Conservation (phyloP, 2,797 vertebrate genomes). For the Artibeus jamaicensis region DNA sequence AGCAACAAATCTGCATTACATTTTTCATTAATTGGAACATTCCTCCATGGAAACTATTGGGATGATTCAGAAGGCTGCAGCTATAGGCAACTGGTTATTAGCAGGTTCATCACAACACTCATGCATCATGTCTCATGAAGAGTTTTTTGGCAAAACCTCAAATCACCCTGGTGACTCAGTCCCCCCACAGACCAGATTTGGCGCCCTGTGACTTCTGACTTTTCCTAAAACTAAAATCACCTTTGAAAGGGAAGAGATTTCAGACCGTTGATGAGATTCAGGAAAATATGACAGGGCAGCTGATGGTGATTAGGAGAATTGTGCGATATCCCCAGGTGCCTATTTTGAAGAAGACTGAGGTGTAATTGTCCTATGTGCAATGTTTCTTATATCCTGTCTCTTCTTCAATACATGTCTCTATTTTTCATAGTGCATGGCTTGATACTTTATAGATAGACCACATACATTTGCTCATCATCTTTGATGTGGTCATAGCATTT, state of each 20-base stretch:
- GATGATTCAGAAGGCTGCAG: not conserved
- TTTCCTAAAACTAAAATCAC: not conserved
- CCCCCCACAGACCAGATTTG: not conserved
- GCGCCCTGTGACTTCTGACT: not conserved
- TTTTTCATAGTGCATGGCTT: not conserved
- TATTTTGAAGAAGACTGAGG: not conserved
- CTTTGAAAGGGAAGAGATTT: not conserved
- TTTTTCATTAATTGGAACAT: not conserved
- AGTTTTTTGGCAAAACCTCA: not conserved
- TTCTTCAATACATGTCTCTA: not conserved
- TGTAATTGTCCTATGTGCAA: not conserved
- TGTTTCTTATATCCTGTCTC: not conserved
- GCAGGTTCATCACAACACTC: not conserved
- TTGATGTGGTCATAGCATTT: not conserved
- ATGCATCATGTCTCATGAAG: not conserved
- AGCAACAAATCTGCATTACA: not conserved
- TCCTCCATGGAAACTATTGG: not conserved
- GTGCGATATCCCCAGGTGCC: not conserved
- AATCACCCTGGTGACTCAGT: not conserved
- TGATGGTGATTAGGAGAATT: not conserved
- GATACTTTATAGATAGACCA: not conserved
- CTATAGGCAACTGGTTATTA: not conserved
- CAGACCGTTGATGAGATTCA: not conserved
- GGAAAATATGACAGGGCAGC: not conserved
- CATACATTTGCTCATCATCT: not conserved